Evolutionary conservation across 2,797 vertebrate genomes (phyloP).

Genomic region (Karalla daura): DNA sequence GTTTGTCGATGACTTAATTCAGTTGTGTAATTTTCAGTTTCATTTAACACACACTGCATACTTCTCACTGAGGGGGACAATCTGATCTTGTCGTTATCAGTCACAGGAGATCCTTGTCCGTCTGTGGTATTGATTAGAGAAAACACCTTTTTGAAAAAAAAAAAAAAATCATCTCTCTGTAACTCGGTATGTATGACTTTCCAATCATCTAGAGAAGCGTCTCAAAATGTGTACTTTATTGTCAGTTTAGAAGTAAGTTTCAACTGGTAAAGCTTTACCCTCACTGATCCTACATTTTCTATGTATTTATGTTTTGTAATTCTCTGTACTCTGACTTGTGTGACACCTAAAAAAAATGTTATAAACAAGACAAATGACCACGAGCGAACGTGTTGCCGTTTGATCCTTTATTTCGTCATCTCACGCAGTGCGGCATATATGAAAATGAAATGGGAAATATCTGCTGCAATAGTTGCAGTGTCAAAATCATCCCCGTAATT

Average conservation of each 20-base stretch:
- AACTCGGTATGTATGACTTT: conserved; percentile 3
- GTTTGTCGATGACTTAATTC: background rate
- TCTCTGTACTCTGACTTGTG: conserved; percentile 68
- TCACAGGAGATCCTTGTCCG: background rate
- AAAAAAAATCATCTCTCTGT: too few relatives aligned
- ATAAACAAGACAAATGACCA: conserved; percentile 54
- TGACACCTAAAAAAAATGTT: conserved; percentile 53
- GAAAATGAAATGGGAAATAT: background rate
- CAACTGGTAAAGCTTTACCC: conserved; percentile 16
- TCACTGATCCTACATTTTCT: conserved; percentile 44
- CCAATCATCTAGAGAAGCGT: conserved; percentile 10
- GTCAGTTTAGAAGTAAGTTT: conserved; percentile 11
- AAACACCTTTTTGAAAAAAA: background rate
- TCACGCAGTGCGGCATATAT: too few relatives aligned
- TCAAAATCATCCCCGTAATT: background rate
- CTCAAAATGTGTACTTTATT: conserved; percentile 10
- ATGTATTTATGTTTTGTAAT: conserved; percentile 77
- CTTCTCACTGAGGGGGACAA: background rate
- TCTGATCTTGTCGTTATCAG: background rate
- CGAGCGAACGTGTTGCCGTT: background rate
- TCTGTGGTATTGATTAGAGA: background rate
- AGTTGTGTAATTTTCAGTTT: background rate
- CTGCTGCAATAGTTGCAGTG: background rate
- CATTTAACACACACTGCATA: background rate
- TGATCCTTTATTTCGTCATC: conserved; percentile 10